Evolutionary conservation across 2,797 vertebrate genomes (phyloP).

Genomic region (Silurus lanzhouensis): DNA sequence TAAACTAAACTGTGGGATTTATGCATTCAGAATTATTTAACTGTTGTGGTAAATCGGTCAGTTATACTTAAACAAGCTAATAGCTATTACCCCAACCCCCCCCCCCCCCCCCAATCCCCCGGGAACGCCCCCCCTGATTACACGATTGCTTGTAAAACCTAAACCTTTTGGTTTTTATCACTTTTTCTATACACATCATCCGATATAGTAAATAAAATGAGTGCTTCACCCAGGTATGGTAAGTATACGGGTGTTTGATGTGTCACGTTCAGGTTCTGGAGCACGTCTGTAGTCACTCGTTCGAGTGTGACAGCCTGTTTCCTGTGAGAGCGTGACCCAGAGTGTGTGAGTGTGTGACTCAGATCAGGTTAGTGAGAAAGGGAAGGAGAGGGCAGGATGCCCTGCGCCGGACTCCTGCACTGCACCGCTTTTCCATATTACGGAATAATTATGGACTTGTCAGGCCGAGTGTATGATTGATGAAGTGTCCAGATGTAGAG

Average conservation of each 20-base stretch:
- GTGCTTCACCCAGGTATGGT: neutral
- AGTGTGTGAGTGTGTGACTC: neutral
- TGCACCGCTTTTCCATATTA: slow-evolving; percentile 46
- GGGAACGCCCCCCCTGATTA: neutral
- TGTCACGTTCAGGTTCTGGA: neutral
- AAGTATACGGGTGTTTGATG: neutral
- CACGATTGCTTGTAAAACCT: neutral
- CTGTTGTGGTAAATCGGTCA: neutral
- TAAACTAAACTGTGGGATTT: neutral
- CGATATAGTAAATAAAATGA: neutral
- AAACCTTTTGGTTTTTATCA: neutral
- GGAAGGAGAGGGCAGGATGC: neutral
- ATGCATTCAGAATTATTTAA: too few relatives aligned
- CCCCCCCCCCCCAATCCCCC: too few relatives aligned
- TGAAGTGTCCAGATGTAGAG: slow-evolving; percentile 61
- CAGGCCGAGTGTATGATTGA: slow-evolving; percentile 61
- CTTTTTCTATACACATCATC: too few relatives aligned
- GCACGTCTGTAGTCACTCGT: neutral
- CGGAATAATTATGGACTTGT: slow-evolving; percentile 62
- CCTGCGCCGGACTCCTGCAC: neutral
- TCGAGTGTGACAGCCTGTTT: slow-evolving; percentile 2
- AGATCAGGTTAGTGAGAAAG: slow-evolving; percentile 27
- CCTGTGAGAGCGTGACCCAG: slow-evolving; percentile 8
- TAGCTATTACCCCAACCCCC: too few relatives aligned
- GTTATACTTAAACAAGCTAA: neutral